Evolutionary conservation across 2,113 vertebrate genomes (phyloP).

Genomic region (Rhombomys opimus): DNA sequence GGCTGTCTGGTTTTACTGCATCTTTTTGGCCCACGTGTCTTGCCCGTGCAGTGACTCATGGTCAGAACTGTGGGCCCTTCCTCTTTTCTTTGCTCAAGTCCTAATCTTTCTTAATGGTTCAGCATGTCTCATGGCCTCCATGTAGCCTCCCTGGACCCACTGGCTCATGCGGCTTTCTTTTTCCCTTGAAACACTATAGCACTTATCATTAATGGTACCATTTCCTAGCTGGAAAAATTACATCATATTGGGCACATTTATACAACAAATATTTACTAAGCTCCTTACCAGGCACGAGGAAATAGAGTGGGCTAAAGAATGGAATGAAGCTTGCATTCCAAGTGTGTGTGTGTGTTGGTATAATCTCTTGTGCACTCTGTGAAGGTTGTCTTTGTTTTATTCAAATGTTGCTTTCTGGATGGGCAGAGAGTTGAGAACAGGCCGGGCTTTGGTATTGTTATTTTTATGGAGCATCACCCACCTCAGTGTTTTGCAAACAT

Average conservation of each 20-base stretch:
- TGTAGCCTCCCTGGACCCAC: neutral
- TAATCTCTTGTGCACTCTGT: too few relatives aligned
- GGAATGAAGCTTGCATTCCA: neutral
- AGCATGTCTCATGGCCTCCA: neutral
- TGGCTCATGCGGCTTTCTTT: neutral
- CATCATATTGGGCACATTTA: neutral
- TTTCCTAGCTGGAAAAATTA: neutral
- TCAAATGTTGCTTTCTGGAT: too few relatives aligned
- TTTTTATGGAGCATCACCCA: too few relatives aligned
- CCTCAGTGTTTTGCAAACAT: too few relatives aligned
- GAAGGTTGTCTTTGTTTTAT: too few relatives aligned
- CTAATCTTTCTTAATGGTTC: neutral
- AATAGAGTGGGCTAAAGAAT: neutral
- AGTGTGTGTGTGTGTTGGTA: neutral
- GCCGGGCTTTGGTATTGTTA: too few relatives aligned
- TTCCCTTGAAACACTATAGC: neutral
- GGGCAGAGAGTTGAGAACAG: too few relatives aligned
- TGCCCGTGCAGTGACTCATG: neutral
- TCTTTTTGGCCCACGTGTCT: neutral
- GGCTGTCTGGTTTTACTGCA: neutral
- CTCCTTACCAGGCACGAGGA: neutral
- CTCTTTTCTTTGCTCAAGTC: neutral
- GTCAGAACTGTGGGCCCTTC: neutral
- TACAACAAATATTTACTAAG: slow-evolving; percentile 20
- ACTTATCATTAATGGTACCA: neutral